Evolutionary conservation across 1,140 invertebrate genomes (phyloP), one percentile per base, ranked within the genome.

Genomic region (Drosophila sproati): DNA sequence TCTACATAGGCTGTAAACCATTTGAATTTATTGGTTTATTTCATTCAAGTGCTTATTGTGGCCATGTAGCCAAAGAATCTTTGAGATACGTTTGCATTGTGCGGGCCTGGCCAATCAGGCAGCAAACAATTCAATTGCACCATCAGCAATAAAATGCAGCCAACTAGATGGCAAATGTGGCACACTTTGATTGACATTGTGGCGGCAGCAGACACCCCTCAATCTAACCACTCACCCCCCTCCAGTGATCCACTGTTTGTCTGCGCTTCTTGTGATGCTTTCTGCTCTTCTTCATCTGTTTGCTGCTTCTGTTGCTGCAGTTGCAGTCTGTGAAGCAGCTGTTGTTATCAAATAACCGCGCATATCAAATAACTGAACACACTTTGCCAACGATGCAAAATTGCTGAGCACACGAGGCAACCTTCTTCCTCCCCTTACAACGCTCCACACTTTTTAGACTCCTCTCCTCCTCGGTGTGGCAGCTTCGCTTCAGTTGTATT

Each of bases 271-370:
- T 8, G 34, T 20, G 20, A 20, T 20, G 20, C 20, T 20, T 20
- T 20, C 20, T 20, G 20, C 20, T 20, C 20, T 20, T 20, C 20
- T 20, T 20, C 20, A 20, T 20, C 20, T 20, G 20, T 20, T 20
- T 20, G 2, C 8, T 52, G 2, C 8, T 3, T 4, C 32, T n/a
- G 2, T 4, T 4, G 5, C 48, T 55, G 3, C 52, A n/a, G 43
- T 8, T n/a, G 6, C 5, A 2, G 12, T 28, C 63, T 43, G 50
- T 54, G 45, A 60, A 56, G 61, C 83, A 88, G 82, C 72, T 87
- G 83, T 87, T 88, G 88, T 87, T 88, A 87, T 88, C 83, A 83
- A 88, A 88, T 83, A 87, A 83, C 69, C 80, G 80, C 83, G 85
- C 77, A 87, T 87, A 87, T 87, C 83, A 88, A 88, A 87, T 87